These are phyloP conservation scores for Fabriciana adippe DNA, from an alignment of 2,888 invertebrate species.

Conservation along the genomic window DNA sequence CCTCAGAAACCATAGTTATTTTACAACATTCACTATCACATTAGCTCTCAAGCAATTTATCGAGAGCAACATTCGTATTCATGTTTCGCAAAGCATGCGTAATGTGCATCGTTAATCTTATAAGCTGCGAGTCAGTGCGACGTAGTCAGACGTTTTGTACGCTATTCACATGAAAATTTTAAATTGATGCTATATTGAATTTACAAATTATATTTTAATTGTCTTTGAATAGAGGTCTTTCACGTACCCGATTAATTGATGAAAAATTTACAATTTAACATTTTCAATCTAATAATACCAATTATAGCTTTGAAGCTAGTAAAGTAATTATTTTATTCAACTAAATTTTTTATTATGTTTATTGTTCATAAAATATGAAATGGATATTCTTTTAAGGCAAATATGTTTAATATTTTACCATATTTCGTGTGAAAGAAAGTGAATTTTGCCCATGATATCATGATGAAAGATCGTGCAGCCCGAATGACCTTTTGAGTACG, in stretches of 20 bases:
- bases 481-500: conserved; percentile 17
- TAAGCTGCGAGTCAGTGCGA: conserved; percentile 14
- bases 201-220: not conserved
- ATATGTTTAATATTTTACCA: not conserved
- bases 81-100: conserved; percentile 41
- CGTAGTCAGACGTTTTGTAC: conserved; percentile 19
- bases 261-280: too few species aligned
- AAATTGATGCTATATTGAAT: not conserved
- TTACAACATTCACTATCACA: conserved; percentile 22
- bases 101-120: conserved; percentile 47
- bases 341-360: too few species aligned
- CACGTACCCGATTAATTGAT: too few species aligned
- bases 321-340: too few species aligned
- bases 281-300: too few species aligned
- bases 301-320: too few species aligned
- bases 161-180: conserved; percentile 16
- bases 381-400: not conserved
- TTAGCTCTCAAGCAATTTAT: conserved; percentile 47
- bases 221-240: not conserved
- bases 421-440: conserved; percentile 3
- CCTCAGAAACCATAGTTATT: conserved; percentile 10
- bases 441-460: conserved; percentile 4
- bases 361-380: too few species aligned
- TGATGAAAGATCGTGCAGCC: conserved; percentile 11
- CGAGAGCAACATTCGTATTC: conserved; percentile 49